phyloP scores from a whole-genome alignment of 2,888 invertebrate species.

The Xestia c-nigrum region DNA sequence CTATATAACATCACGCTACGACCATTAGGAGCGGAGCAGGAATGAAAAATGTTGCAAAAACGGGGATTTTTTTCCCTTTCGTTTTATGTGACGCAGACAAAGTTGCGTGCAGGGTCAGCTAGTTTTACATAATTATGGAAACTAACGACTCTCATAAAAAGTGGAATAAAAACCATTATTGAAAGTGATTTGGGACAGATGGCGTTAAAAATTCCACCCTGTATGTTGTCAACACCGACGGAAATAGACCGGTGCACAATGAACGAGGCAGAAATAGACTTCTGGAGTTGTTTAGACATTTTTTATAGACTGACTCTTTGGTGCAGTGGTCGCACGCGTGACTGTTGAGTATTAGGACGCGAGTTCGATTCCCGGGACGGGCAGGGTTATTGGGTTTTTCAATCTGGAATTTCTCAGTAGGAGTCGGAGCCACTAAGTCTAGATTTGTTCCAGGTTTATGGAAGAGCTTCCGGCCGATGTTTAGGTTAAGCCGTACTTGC shows the following conservation, averaged over 20 bases:
- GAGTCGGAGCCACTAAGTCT: background rate
- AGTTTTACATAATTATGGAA: no score
- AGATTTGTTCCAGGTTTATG: background rate
- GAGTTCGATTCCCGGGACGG: background rate
- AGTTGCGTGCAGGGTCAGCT: no score
- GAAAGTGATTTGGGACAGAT: no score
- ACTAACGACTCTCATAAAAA: no score
- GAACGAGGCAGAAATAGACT: slow-evolving; percentile 39
- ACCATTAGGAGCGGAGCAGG: no score
- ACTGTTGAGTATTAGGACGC: background rate
- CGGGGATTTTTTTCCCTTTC: no score
- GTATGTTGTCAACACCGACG: slow-evolving; percentile 30
- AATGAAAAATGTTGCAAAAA: no score
- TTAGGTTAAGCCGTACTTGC: background rate
- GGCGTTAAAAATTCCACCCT: no score
- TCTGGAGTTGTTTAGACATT: background rate
- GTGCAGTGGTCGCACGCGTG: background rate
- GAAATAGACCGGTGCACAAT: slow-evolving; percentile 26
- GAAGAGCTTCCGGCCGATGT: background rate
- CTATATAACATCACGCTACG: no score
- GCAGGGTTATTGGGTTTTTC: background rate
- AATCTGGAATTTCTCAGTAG: background rate
- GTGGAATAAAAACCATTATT: no score
- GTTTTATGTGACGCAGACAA: no score
- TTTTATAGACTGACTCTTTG: background rate